Percentiles rank a stretch among this genome's conserved stretches.
These are phyloP conservation scores for Alligator sinensis DNA, from an alignment of 2,113 vertebrate genomes.

Conservation along the genomic window DNA sequence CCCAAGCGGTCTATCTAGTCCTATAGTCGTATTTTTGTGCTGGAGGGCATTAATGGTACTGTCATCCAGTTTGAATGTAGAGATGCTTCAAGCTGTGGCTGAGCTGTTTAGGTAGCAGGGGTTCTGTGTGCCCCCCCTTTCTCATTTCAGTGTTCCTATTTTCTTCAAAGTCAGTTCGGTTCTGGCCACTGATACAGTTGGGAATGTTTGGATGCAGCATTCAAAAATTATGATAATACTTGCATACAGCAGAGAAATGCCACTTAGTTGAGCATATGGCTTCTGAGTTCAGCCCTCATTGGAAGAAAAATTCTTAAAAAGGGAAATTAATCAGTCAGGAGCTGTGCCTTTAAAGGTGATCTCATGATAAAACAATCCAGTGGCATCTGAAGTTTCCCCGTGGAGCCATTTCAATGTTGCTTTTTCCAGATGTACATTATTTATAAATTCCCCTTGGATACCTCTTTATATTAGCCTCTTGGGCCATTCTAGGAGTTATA, in stretches of 20 bases:
- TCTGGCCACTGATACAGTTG: background rate
- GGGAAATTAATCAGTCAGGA: background rate
- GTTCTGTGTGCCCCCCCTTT: background rate
- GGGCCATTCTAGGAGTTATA: background rate
- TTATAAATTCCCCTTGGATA: background rate
- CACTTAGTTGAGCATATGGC: background rate
- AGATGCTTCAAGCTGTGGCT: too few relatives aligned
- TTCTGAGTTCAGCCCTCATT: background rate
- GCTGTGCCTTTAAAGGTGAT: background rate
- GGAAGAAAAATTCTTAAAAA: background rate
- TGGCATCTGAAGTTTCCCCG: background rate
- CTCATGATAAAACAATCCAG: background rate
- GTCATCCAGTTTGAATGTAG: too few relatives aligned
- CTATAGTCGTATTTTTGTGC: background rate
- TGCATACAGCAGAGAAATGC: background rate
- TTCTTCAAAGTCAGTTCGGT: background rate
- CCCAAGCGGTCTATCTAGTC: background rate
- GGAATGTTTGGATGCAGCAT: background rate
- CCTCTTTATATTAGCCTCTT: background rate
- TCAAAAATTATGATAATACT: background rate
- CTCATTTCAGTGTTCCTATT: background rate
- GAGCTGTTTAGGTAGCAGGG: background rate
- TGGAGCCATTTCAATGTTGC: background rate
- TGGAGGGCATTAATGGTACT: fast-evolving
- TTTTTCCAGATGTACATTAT: background rate